Percentiles rank a stretch among this genome's conserved stretches.
Conservation (phyloP, 2,797 vertebrate species). For the Nannoperca australis region DNA sequence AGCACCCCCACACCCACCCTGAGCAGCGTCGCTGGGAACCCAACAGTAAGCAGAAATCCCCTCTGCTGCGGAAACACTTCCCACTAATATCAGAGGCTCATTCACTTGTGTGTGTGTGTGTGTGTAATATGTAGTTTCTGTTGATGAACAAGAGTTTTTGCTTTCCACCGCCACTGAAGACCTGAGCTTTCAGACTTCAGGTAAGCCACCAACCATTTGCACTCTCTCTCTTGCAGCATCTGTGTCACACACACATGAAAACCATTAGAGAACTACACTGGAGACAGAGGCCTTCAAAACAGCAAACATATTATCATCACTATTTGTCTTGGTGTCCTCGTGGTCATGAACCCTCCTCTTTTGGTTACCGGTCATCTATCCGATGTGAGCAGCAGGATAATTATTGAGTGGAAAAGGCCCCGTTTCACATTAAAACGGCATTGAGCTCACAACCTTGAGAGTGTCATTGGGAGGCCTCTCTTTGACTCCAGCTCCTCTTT, state of each 20-base stretch:
- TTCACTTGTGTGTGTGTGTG: conserved; percentile 33
- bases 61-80: conserved; percentile 62
- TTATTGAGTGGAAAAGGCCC: conserved; percentile 53
- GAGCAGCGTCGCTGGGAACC: conserved; percentile 55
- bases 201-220: conserved; percentile 20
- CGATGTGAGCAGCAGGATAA: conserved; percentile 21
- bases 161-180: conserved; percentile 21
- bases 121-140: not conserved
- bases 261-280: not conserved
- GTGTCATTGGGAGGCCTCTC: conserved; percentile 78
- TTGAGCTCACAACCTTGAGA: conserved; percentile 75
- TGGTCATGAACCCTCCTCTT: conserved; percentile 20
- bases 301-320: conserved; percentile 18
- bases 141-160: conserved; percentile 47
- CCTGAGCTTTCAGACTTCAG: conserved; percentile 31
- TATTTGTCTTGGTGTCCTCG: conserved; percentile 22
- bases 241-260: conserved; percentile 5
- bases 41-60: conserved; percentile 76
- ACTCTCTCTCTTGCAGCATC: conserved; percentile 10
- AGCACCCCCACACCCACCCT: conserved; percentile 24
- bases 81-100: conserved; percentile 58
- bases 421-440: conserved; percentile 71
- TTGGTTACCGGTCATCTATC: conserved; percentile 29
- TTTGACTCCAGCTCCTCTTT: conserved; percentile 70
- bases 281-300: not conserved